Percentiles rank a stretch among this genome's conserved stretches.
These are phyloP conservation scores for Mallotus villosus DNA, from an alignment of 2,797 vertebrate genomes.

Conservation along the genomic window DNA sequence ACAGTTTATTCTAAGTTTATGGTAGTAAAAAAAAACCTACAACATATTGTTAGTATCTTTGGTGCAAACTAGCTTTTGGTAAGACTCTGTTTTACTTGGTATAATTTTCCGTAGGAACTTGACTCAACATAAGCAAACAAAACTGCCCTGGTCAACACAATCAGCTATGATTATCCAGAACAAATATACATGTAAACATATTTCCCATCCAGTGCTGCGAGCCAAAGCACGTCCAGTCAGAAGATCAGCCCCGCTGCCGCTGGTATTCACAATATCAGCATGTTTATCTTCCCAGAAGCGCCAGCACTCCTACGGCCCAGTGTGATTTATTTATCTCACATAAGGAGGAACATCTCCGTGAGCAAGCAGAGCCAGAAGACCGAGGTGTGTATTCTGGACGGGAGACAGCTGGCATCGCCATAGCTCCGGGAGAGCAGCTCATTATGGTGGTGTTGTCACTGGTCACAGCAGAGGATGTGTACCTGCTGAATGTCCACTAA, in stretches of 20 bases:
- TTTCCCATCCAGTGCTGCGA: conserved; percentile 37
- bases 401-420: background rate
- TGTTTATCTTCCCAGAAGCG: conserved; percentile 41
- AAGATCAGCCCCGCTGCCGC: background rate
- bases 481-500: no score
- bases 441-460: no score
- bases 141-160: conserved; percentile 16
- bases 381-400: background rate
- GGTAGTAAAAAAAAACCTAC: background rate
- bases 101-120: conserved; percentile 9
- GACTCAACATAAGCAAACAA: conserved; percentile 39
- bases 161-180: conserved; percentile 28
- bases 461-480: no score
- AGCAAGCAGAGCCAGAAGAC: background rate
- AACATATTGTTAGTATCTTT: conserved; percentile 10
- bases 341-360: conserved; percentile 11
- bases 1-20: no score
- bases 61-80: conserved; percentile 37
- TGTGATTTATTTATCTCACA: conserved; percentile 36
- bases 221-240: background rate
- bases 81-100: conserved; percentile 42
- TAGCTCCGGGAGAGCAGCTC: no score
- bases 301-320: background rate
- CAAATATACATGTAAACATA: conserved; percentile 43
- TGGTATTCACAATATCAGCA: background rate